These are phyloP conservation scores for Pycnonotus jocosus DNA, from an alignment of 2,113 vertebrate species.

Conservation along the genomic window DNA sequence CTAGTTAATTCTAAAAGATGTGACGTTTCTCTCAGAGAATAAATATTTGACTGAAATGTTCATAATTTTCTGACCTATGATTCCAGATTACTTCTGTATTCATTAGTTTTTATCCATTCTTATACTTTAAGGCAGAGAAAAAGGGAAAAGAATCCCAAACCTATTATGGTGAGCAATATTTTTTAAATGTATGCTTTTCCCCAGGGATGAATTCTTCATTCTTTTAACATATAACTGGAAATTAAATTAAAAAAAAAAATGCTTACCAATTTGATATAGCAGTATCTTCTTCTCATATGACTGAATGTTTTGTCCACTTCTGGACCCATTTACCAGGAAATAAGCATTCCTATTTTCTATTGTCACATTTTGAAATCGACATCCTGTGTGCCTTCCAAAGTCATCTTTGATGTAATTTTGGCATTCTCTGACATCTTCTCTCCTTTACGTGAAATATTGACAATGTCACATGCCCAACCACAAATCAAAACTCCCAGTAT, in stretches of 20 bases:
- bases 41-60: neutral
- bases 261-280: conserved; percentile 28
- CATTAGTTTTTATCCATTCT: neutral
- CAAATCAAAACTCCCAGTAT: neutral
- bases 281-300: rapidly evolving
- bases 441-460: neutral
- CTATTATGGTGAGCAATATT: neutral
- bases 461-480: neutral
- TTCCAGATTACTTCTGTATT: neutral
- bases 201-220: neutral
- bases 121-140: neutral
- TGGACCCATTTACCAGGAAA: conserved; percentile 46
- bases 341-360: rapidly evolving
- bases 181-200: neutral
- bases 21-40: neutral
- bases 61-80: neutral
- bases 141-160: rapidly evolving
- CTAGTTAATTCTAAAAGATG: neutral
- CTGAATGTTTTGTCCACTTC: neutral
- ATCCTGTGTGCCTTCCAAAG: conserved; percentile 19
- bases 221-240: neutral
- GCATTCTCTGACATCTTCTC: neutral
- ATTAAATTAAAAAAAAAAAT: neutral
- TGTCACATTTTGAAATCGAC: conserved; percentile 15
- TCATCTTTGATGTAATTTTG: conserved; percentile 34